phyloP scores from a whole-genome alignment of 2,113 vertebrate species.

The Mesitornis unicolor region DNA sequence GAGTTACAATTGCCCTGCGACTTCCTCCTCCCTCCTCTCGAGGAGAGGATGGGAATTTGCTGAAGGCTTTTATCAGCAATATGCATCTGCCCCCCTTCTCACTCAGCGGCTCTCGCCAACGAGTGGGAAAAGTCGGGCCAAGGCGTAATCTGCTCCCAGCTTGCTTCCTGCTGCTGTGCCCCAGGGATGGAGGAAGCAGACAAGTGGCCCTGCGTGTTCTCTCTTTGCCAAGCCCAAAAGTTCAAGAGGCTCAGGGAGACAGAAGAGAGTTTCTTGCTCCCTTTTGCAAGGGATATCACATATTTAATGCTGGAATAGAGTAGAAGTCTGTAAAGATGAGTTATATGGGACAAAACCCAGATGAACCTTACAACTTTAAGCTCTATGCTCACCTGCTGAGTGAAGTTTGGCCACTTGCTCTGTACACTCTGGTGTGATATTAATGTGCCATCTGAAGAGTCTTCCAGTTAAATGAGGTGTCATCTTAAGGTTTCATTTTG shows the following conservation, averaged over 20 bases:
- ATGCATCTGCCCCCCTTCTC: conserved; percentile 54
- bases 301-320: neutral
- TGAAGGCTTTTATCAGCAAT: conserved; percentile 53
- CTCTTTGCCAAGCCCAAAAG: conserved; percentile 13
- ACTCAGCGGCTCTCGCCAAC: neutral
- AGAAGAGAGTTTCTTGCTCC: neutral
- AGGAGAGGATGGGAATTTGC: conserved; percentile 60
- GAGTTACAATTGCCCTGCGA: neutral
- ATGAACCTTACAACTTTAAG: neutral
- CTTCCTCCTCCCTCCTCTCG: conserved; percentile 33
- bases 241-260: conserved; percentile 15
- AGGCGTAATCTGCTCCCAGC: conserved; percentile 51
- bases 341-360: neutral
- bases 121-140: conserved; percentile 60
- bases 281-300: neutral
- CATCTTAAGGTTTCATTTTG: neutral
- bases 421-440: neutral
- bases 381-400: neutral
- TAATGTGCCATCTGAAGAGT: neutral
- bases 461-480: neutral
- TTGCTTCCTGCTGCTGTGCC: conserved; percentile 45
- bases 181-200: conserved; percentile 62
- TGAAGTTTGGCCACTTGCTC: neutral
- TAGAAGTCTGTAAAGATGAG: neutral
- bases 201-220: conserved; percentile 24